Percentiles rank a stretch among this genome's conserved stretches.
These are phyloP conservation scores for Rhagoletis zephyria DNA, from an alignment of 1,140 invertebrate genomes.

Conservation along the genomic window DNA sequence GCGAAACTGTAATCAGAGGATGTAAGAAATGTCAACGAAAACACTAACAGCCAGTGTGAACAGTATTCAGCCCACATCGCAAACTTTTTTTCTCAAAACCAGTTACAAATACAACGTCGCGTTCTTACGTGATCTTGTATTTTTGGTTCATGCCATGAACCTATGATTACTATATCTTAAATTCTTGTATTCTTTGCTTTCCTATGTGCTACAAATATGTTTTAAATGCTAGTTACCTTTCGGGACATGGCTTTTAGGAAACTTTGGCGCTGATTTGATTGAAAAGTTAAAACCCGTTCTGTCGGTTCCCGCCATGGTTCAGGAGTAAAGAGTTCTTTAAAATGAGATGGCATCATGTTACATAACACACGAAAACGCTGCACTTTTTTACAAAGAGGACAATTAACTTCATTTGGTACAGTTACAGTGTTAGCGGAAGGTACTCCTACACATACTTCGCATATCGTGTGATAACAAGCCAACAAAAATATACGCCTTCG, in stretches of 20 bases:
- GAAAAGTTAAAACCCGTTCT: slow-evolving; percentile 29
- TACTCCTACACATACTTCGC: not conserved
- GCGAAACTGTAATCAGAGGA: too few relatives aligned
- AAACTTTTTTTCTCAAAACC: too few relatives aligned
- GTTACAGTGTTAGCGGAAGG: not conserved
- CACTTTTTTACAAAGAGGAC: not conserved
- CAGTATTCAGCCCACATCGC: too few relatives aligned
- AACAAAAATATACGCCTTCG: slow-evolving; percentile 8
- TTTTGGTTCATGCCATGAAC: not conserved
- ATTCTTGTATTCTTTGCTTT: too few relatives aligned
- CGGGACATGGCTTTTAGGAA: not conserved
- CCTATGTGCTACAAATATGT: not conserved
- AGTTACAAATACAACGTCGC: too few relatives aligned
- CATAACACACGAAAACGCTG: slow-evolving; percentile 6
- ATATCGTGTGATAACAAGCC: not conserved
- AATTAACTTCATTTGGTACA: not conserved
- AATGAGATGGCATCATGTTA: slow-evolving; percentile 15
- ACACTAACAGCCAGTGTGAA: too few relatives aligned
- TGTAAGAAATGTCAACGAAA: too few relatives aligned
- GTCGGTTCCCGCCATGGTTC: slow-evolving; percentile 24
- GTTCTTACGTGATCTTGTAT: too few relatives aligned
- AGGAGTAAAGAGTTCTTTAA: slow-evolving; percentile 14
- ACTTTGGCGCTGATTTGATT: not conserved
- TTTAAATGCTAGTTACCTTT: not conserved
- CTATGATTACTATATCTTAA: not conserved